These are phyloP conservation scores for Ecdyonurus torrentis DNA, from an alignment of 2,888 invertebrate genomes.

Conservation along the genomic window DNA sequence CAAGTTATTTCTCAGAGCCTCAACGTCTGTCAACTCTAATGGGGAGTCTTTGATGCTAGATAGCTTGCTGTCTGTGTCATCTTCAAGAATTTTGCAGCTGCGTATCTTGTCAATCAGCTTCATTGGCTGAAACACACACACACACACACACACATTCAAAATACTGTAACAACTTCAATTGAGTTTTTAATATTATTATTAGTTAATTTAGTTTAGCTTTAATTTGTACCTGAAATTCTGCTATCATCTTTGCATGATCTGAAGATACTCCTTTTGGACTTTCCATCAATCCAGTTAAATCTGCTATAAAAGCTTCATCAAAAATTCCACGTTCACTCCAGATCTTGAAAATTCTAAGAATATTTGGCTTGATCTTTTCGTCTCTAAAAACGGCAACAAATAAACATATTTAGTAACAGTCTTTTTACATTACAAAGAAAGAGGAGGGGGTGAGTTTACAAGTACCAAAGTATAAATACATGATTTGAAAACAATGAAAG, in stretches of 20 bases:
- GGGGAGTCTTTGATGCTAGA: constrained; percentile 48
- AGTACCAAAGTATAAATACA: too few relatives aligned
- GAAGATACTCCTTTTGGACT: constrained; percentile 32
- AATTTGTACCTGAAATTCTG: constrained; percentile 51
- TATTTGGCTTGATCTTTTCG: constrained; percentile 72
- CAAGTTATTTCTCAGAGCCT: constrained; percentile 57
- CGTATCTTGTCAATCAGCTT: constrained; percentile 57
- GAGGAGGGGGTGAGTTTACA: neutral
- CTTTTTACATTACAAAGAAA: constrained; percentile 8
- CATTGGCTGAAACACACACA: constrained; percentile 39
- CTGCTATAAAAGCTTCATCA: constrained; percentile 74
- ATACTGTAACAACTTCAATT: constrained; percentile 5
- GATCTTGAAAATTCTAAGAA: constrained; percentile 81
- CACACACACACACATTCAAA: constrained; percentile 1
- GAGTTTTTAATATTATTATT: neutral
- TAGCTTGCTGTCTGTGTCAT: constrained; percentile 54
- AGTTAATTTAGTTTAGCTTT: neutral
- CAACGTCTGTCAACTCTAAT: constrained; percentile 55
- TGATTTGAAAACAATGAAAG: too few relatives aligned
- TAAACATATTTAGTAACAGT: constrained; percentile 13
- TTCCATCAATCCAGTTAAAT: constrained; percentile 66
- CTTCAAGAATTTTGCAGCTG: constrained; percentile 52
- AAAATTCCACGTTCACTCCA: constrained; percentile 91
- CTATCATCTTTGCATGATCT: constrained; percentile 28
- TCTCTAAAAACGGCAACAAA: constrained; percentile 40